Evolutionary conservation across 1,140 invertebrate genomes (phyloP).

Genomic region (Pseudachorutes palmiensis): DNA sequence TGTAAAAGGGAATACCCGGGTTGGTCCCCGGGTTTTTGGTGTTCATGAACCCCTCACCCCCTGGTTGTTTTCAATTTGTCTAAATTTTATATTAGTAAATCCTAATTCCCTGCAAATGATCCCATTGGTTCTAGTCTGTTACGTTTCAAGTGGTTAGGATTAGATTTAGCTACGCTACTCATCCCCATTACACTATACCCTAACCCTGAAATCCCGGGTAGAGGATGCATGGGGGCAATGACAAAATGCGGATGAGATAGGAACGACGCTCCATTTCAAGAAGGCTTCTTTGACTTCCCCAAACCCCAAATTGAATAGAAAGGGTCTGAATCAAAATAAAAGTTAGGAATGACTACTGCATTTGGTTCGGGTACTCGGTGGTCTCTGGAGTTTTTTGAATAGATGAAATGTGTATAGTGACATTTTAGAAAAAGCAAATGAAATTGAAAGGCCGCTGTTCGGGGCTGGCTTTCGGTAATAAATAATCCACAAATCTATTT

Average conservation of each 20-base stretch:
- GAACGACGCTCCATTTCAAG: conserved; percentile 22
- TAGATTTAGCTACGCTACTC: neutral
- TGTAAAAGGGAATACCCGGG: too few species aligned
- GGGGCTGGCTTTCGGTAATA: conserved; percentile 8
- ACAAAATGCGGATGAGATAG: conserved; percentile 15
- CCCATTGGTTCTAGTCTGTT: neutral
- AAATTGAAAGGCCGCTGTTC: neutral
- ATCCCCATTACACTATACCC: neutral
- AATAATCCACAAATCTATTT: conserved; percentile 30
- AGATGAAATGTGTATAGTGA: too few species aligned
- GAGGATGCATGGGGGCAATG: neutral
- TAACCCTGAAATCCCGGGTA: neutral
- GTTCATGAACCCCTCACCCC: too few species aligned
- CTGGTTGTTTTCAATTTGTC: too few species aligned
- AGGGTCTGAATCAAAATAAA: neutral
- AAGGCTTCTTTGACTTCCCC: neutral
- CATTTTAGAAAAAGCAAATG: neutral
- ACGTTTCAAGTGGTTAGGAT: neutral
- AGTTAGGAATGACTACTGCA: neutral
- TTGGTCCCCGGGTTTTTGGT: too few species aligned
- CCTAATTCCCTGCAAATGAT: neutral
- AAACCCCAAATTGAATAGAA: neutral
- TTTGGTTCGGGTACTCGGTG: too few species aligned
- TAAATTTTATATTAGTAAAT: neutral
- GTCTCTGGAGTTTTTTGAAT: neutral